A percentile compares a stretch with the other conserved stretches of the same genome.
phyloP scores from a whole-genome alignment of 2,113 vertebrate species.

The Chaetodon auriga region DNA sequence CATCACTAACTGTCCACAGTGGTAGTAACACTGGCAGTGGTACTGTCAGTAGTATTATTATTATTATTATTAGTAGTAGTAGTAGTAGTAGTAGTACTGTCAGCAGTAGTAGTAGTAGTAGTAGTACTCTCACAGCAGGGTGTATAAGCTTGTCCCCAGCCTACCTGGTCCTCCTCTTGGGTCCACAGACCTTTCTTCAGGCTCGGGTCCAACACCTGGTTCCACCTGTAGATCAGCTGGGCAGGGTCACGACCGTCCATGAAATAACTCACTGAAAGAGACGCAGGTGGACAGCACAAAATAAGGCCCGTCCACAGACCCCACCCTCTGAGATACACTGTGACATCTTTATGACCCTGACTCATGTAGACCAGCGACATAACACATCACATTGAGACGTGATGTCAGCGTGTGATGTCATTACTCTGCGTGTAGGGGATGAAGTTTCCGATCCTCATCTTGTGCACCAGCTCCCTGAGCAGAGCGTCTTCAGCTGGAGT shows the following conservation, averaged over 20 bases:
- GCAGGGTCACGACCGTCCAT: conserved; percentile 92
- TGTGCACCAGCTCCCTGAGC: conserved; percentile 89
- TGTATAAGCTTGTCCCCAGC: neutral
- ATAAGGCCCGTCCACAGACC: too few relatives aligned
- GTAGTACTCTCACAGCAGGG: too few relatives aligned
- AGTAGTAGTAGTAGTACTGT: neutral
- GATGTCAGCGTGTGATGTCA: neutral
- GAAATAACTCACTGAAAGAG: conserved; percentile 91
- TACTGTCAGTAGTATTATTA: too few relatives aligned
- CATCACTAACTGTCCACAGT: too few relatives aligned
- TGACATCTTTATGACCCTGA: too few relatives aligned
- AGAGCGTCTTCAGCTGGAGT: conserved; percentile 86
- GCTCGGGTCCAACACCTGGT: conserved; percentile 89
- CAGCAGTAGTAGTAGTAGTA: neutral
- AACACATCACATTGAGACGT: too few relatives aligned
- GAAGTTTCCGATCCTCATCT: conserved; percentile 94
- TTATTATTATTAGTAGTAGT: too few relatives aligned
- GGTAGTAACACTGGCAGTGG: too few relatives aligned
- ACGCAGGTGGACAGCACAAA: too few relatives aligned
- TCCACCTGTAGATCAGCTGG: conserved; percentile 94
- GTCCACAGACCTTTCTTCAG: conserved; percentile 91
- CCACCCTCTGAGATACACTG: too few relatives aligned
- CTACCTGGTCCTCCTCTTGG: conserved; percentile 90
- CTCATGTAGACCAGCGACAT: too few relatives aligned
- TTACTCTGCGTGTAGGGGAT: conserved; percentile 94